Evolutionary conservation across 2,888 invertebrate genomes (phyloP), one percentile per base, ranked within the genome.

Genomic region (Lobophora halterata): DNA sequence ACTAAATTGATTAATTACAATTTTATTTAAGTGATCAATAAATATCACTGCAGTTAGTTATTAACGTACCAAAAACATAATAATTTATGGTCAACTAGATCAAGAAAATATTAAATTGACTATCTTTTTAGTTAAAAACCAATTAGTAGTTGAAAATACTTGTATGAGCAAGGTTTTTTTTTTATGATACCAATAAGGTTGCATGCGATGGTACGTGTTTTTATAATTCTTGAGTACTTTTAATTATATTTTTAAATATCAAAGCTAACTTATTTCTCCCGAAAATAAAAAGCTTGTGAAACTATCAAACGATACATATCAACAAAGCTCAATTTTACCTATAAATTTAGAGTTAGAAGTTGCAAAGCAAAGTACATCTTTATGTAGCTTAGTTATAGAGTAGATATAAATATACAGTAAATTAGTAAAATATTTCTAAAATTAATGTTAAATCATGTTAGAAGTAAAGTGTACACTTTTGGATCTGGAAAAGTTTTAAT

Each of bases 261-360:
- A 6, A 31, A 29, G 5, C 20, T 17, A 20, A 44, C 10, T 28
- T 12, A 35, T 23, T 16, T 25, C 13, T 25, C 5, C 13, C 25
- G 14, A 31, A 23, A 39, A 28, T 30, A 25, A 30, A 33, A 48
- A 45, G 37, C 39, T 46, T 46, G 34, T 39, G 41, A 52, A 46
- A 49, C 44, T 43, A 62, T 70, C 61, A 69, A 76, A 75, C 78
- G 73, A 79, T 71, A 79, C 86, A 86, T 86, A 87, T 87, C 86
- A 85, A 74, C 62, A 76, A 85, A 75, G 86, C 86, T 87, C 86
- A 87, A 87, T 87, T 86, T 87, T 86, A 87, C 80, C 64, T 79
- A 82, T 74, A 70, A 65, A 80, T 82, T 80, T 85, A 83, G 83
- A 67, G 55, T 77, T 83, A 83, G 80, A 73, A 14, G 71, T 80